Base-by-base conservation (phyloP, 2,113 vertebrate species). In the Crotophaga sulcirostris region DNA sequence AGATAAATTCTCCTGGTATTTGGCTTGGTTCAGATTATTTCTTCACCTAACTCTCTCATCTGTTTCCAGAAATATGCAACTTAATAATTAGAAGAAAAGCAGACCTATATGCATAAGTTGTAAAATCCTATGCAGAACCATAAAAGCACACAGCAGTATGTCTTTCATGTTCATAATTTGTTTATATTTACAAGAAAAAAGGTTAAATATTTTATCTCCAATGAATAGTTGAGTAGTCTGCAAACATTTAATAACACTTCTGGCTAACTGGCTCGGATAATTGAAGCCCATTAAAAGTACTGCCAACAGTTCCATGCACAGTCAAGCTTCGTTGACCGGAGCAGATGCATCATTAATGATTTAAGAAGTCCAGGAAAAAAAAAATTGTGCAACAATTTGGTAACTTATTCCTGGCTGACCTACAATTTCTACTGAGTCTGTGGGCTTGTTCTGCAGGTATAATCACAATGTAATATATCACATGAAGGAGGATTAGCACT, bases 261-360 rank as follows among this genome's bases (percentile, higher is more conserved):
- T 85, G 75, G 58, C 40, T 86, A 94, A 73, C 83, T 80, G 67
- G 40, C 55, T 92, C 5, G 2, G 8, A 73, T 55, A 80, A 73
- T 44, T 66, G 58, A 73, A 80, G 40, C 14, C 62, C 36, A 52
- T 76, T 95, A 83, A 76, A 86, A 33, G 26, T 75, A 19, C 13
- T 86, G 93, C 79, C 54, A 95, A 20, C n/a, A 49, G 33, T 56
- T 92, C 67, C 24, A 6, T 52, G 67, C 62, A 34, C 1, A 23
- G 63, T 88, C 70, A 76, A 64, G 44, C 52, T 79, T 79, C 79
- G 49, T 68, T 73, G 58, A 83, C 63, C 0, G 0, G 44, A 85
- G 67, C 16, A 85, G 56, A 94, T 72, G 79, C 90, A 93, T 90
- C 91, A 83, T 79, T 90, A 93, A 68, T 63, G 63, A 88, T 51